Base-by-base conservation (phyloP, 92 coral and sea anemone species). In the Bergia puertoricense region DNA sequence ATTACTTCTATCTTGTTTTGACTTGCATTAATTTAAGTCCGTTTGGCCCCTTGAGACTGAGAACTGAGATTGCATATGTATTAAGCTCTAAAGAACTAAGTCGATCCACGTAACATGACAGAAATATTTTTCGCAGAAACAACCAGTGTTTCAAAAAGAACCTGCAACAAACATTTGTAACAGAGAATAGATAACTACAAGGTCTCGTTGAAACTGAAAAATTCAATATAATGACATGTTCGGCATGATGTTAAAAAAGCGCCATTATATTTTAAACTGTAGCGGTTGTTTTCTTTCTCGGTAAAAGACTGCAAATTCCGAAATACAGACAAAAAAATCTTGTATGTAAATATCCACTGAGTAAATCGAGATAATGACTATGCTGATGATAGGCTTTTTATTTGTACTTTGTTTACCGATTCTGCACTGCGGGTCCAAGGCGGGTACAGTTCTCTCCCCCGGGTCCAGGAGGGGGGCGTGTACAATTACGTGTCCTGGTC, bases 371-470 rank as follows among this genome's bases (percentile, higher is more conserved):
- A 54, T 54, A 48, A 3, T 5, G 16, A 74, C 44, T 14, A 73
- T 37, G 14, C 77, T 37, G 8, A 72, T 15, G 18, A 5, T 57
- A 57, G 0, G 66, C 13, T 57, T 57, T 11, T 2, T 22, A 23
- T 16, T 62, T 54, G 16, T 11, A 54, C 76, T 11, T 51, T 38
- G 11, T n/a, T 43, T 81, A 73, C 89, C 87, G 68, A 42, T 30
- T 84, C 54, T 94, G 90, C 16, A 15, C 71, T 69, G 94, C 50
- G 85, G 90, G 89, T 40, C 94, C 96, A 75, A 94, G 89, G 23
- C 71, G 88, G 80, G 93, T 57, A 74, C 96, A 94, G 72, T 57
- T 82, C 37, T 74, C 30, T 0, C 96, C 96, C 37, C 94, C 96
- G 30, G 59, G 87, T 10, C 41, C 75, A 51, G 96, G 94, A 22